Evolutionary conservation across 2,888 invertebrate genomes (phyloP).

Genomic region (Alviniconcha strummeri): DNA sequence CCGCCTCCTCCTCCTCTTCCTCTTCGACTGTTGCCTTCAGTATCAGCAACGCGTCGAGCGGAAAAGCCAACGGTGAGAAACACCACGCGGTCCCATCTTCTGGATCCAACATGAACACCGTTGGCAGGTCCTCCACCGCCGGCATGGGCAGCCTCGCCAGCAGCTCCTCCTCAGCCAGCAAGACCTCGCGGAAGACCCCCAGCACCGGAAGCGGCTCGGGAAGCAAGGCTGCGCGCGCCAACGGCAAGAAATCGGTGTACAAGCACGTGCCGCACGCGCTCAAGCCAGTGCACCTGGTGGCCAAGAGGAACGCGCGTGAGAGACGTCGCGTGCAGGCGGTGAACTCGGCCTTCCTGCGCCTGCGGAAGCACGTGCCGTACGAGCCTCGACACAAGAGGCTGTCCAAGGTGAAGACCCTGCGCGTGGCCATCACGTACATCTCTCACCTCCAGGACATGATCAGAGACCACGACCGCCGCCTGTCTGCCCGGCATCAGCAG

Average conservation of each 20-base stretch:
- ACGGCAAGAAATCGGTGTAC: slow-evolving; percentile 53
- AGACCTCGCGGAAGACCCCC: not conserved
- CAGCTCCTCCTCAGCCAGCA: not conserved
- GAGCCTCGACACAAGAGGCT: slow-evolving; percentile 75
- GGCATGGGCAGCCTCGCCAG: not conserved
- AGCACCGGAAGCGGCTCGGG: not conserved
- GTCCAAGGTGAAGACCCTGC: slow-evolving; percentile 81
- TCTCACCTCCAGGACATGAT: slow-evolving; percentile 76
- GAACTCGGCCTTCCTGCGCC: slow-evolving; percentile 78
- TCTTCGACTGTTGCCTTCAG: no score
- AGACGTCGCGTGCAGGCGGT: slow-evolving; percentile 80
- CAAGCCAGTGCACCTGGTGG: slow-evolving; percentile 79
- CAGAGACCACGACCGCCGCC: slow-evolving; percentile 56
- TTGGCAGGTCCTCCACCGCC: not conserved
- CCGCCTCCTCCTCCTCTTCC: not conserved
- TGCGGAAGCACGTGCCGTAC: slow-evolving; percentile 79
- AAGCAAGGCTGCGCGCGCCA: slow-evolving; percentile 7
- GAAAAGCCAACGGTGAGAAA: no score
- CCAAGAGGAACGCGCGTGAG: slow-evolving; percentile 79
- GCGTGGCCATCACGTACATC: slow-evolving; percentile 80
- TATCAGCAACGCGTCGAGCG: no score
- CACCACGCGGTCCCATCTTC: not conserved
- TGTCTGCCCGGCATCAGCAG: slow-evolving; percentile 2
- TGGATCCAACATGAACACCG: not conserved
- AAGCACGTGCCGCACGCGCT: slow-evolving; percentile 74